Percentiles rank a stretch among this genome's conserved stretches.
phyloP scores from a whole-genome alignment of 2,888 invertebrate species.

The Dichetophora obliterata region DNA sequence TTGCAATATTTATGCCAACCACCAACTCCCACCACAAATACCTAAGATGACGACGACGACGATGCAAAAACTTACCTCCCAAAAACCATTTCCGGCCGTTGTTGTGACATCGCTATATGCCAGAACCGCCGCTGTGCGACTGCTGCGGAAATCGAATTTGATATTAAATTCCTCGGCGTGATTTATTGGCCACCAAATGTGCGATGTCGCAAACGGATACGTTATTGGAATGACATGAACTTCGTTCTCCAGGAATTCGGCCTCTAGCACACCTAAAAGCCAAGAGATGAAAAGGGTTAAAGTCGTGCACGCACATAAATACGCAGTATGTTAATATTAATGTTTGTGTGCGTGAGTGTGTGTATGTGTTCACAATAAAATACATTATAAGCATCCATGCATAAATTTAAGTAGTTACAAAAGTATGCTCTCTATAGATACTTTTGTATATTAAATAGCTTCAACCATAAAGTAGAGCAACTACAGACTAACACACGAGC shows the following conservation, averaged over 20 bases:
- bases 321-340: not conserved
- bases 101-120: constrained; percentile 86
- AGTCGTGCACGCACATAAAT: not conserved
- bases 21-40: not conserved
- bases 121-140: constrained; percentile 84
- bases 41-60: not conserved
- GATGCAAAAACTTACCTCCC: constrained; percentile 78
- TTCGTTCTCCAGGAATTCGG: constrained; percentile 86
- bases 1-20: constrained; percentile 24
- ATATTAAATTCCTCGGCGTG: constrained; percentile 81
- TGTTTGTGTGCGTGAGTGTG: not conserved
- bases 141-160: constrained; percentile 89
- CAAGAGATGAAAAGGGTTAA: constrained; percentile 22
- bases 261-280: constrained; percentile 77
- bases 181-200: constrained; percentile 90
- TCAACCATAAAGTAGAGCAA: not conserved
- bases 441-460: not conserved
- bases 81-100: constrained; percentile 82
- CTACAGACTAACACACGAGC: not conserved
- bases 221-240: constrained; percentile 91
- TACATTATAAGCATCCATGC: no score
- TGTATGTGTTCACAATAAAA: not conserved
- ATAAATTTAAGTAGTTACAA: not conserved
- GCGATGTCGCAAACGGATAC: constrained; percentile 90
- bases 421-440: not conserved